Percentiles rank a stretch among this genome's conserved stretches.
Conservation (phyloP, 1,140 invertebrate genomes). For the Eciton burchellii region DNA sequence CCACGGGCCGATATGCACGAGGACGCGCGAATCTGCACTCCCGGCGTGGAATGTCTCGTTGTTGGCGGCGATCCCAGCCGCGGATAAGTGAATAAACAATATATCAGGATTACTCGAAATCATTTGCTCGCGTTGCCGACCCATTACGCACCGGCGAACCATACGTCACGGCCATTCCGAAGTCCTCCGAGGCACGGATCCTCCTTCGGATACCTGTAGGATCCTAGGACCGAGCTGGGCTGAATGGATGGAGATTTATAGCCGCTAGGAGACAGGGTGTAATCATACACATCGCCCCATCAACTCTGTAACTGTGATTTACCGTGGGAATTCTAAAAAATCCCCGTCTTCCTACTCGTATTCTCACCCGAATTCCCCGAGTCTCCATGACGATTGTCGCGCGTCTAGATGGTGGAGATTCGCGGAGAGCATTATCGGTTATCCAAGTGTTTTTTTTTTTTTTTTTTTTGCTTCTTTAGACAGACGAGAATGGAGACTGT, state of each 20-base stretch:
- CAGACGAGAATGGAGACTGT: not conserved
- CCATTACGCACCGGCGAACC: slow-evolving; percentile 65
- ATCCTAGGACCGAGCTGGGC: slow-evolving; percentile 67
- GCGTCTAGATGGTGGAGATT: slow-evolving; percentile 14
- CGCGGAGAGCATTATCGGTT: no score
- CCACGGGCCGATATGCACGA: no score
- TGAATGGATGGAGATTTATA: slow-evolving; percentile 81
- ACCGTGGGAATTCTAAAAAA: slow-evolving; percentile 82
- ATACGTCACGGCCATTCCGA: slow-evolving; percentile 69
- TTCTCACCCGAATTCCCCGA: slow-evolving; percentile 32
- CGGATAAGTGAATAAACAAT: slow-evolving; percentile 64
- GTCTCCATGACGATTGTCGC: slow-evolving; percentile 37
- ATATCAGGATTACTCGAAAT: slow-evolving; percentile 70
- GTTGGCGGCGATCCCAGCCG: slow-evolving; percentile 39
- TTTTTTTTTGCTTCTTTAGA: no score
- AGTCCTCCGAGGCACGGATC: slow-evolving; percentile 65
- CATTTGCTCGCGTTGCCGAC: slow-evolving; percentile 63
- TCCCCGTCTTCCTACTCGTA: slow-evolving; percentile 71
- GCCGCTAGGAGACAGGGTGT: slow-evolving; percentile 82
- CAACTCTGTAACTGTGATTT: slow-evolving; percentile 83
- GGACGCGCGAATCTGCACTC: not conserved
- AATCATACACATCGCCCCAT: slow-evolving; percentile 84
- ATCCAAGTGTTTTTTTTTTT: no score
- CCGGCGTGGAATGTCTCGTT: slow-evolving; percentile 5
- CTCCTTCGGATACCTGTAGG: slow-evolving; percentile 73